These are phyloP conservation scores for Trypoxylus dichotomus DNA, from an alignment of 1,140 invertebrate species.

Conservation along the genomic window DNA sequence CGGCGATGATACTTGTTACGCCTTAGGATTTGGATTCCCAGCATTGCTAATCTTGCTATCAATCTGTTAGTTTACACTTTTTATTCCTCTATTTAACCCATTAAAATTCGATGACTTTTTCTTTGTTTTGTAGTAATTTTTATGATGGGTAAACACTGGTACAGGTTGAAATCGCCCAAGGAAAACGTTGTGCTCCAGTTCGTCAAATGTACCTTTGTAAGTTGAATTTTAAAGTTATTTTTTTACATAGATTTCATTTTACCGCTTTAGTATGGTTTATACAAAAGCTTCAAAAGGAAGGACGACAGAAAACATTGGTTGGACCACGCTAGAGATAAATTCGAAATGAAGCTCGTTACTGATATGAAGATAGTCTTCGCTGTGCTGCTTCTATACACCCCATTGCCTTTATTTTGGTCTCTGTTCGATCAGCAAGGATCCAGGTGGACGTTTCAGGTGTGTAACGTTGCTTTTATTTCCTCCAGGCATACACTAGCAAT, in stretches of 20 bases:
- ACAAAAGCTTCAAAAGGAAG: neutral
- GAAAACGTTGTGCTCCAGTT: slow-evolving; percentile 72
- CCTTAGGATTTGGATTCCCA: slow-evolving; percentile 77
- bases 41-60: slow-evolving; percentile 68
- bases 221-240: slow-evolving; percentile 43
- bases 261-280: slow-evolving; percentile 28
- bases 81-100: slow-evolving; percentile 17
- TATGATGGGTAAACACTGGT: slow-evolving; percentile 66
- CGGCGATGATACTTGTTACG: slow-evolving; percentile 73
- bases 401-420: slow-evolving; percentile 73
- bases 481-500: too few relatives aligned
- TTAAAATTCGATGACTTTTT: neutral
- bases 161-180: slow-evolving; percentile 67
- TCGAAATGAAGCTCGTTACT: slow-evolving; percentile 57
- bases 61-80: slow-evolving; percentile 57
- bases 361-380: slow-evolving; percentile 58
- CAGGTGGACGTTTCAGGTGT: slow-evolving; percentile 70
- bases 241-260: neutral
- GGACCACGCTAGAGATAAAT: slow-evolving; percentile 67
- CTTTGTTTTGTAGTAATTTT: slow-evolving; percentile 64
- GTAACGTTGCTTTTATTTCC: neutral
- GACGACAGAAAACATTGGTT: slow-evolving; percentile 61
- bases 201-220: slow-evolving; percentile 65
- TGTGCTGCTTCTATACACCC: slow-evolving; percentile 62
- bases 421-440: slow-evolving; percentile 67